Percentiles rank a stretch among this genome's conserved stretches.
Conservation (phyloP, 2,113 vertebrate genomes). For the Dipodomys spectabilis region DNA sequence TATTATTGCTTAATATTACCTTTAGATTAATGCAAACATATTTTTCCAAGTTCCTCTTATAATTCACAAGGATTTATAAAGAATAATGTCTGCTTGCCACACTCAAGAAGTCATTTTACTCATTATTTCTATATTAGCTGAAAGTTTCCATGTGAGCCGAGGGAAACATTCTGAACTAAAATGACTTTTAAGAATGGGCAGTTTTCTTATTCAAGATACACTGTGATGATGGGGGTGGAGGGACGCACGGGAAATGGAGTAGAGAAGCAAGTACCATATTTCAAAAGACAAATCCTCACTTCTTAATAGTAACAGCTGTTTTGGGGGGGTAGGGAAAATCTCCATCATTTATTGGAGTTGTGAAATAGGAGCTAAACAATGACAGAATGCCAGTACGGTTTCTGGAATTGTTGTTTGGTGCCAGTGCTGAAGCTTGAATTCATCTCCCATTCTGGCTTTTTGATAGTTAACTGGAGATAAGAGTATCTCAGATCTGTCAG, state of each 20-base stretch:
- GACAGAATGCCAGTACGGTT: slow-evolving; percentile 22
- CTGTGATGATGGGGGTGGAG: neutral
- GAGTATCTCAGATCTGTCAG: too few species aligned
- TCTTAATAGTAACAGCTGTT: neutral
- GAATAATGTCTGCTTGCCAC: neutral
- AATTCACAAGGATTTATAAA: neutral
- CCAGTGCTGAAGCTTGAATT: too few species aligned
- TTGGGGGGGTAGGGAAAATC: too few species aligned
- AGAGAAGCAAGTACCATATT: neutral
- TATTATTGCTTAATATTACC: neutral
- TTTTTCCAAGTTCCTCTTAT: neutral
- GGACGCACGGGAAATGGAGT: neutral
- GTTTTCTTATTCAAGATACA: slow-evolving; percentile 38
- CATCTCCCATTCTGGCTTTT: too few species aligned
- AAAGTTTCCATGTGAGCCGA: neutral
- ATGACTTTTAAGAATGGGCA: neutral
- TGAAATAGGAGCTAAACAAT: slow-evolving; percentile 42
- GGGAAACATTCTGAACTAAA: neutral
- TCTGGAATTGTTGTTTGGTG: neutral
- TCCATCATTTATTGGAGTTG: neutral
- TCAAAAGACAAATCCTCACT: neutral
- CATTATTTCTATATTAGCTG: slow-evolving; percentile 16
- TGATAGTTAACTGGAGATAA: too few species aligned
- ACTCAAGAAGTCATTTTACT: neutral
- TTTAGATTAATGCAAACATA: slow-evolving; percentile 46